These are phyloP conservation scores for Castor canadensis DNA, from an alignment of 2,113 vertebrate genomes.

Conservation along the genomic window DNA sequence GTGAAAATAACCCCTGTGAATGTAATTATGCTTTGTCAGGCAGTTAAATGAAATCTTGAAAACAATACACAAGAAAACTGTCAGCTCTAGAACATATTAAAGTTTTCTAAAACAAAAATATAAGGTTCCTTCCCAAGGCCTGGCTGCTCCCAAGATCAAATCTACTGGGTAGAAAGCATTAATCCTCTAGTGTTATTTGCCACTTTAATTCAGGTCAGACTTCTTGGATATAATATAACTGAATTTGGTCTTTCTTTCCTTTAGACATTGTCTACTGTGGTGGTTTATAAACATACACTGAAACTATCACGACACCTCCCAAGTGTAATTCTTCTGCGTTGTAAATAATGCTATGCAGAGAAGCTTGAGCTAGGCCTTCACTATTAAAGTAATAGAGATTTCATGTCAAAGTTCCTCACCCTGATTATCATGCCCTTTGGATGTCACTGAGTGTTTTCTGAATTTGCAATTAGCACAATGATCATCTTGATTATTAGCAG, in stretches of 20 bases:
- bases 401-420: neutral
- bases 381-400: slow-evolving; percentile 17
- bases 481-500: neutral
- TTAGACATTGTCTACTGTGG: neutral
- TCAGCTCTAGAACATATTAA: neutral
- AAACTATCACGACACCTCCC: neutral
- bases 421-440: neutral
- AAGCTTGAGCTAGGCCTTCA: neutral
- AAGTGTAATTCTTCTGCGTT: neutral
- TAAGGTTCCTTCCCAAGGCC: neutral
- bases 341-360: neutral
- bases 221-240: neutral
- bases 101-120: neutral
- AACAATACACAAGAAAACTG: neutral
- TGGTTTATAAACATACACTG: neutral
- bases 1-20: neutral
- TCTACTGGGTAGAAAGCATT: neutral
- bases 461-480: neutral
- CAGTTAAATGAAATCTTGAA: slow-evolving; percentile 18
- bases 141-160: rapidly evolving
- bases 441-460: neutral
- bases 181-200: neutral
- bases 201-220: neutral
- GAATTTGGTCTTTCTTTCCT: neutral
- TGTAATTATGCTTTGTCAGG: neutral